Base-by-base conservation (phyloP, 2,888 invertebrate species). In the Acanthosepion pharaonis region DNA sequence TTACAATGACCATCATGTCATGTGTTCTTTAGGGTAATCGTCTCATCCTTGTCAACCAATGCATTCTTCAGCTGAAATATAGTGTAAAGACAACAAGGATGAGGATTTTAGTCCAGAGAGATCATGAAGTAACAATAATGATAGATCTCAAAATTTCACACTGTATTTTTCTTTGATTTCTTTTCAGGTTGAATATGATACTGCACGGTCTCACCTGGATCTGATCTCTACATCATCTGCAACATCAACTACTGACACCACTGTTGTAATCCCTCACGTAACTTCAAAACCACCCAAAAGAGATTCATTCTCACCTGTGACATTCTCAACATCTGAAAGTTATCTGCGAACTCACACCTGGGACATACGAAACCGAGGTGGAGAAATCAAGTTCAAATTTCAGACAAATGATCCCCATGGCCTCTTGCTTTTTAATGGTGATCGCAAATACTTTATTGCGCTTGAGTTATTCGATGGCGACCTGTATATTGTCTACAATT, bases 381-480 rank as follows among this genome's bases (percentile, higher is more conserved):
- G 95, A 6, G 94, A 97, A 18, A 95, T 96, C 53, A 93, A 51
- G n/a, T 96, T 97, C 95, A 96, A 96, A 92, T 97, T 97, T 96
- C 95, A 96, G 55, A 97, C 97, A 0, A 95, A 96, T 18, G 95
- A 96, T 94, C 96, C 96, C 49, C 95, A 96, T 78, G 97, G 97
- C 51, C 94, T 97, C 23, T 94, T 97, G 25, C 95, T 96, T 42
- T 96, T 96, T 92, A 96, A 96, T 33, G 95, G 96, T 9, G 96
- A 95, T 64, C 94, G 94, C 23, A 94, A 94, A 15, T 95, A 95
- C 51, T 97, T 96, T 95, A 94, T 97, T 42, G 97, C 96, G 11
- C 94, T 97, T 25, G 97, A 97, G 95, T 95, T 97, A 59, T 96
- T 96, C 95, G 97, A 97, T 94, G 97, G 97, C 2, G 96, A 96